Base-by-base conservation (phyloP, 2,888 invertebrate species). In the Erebia epiphron region DNA sequence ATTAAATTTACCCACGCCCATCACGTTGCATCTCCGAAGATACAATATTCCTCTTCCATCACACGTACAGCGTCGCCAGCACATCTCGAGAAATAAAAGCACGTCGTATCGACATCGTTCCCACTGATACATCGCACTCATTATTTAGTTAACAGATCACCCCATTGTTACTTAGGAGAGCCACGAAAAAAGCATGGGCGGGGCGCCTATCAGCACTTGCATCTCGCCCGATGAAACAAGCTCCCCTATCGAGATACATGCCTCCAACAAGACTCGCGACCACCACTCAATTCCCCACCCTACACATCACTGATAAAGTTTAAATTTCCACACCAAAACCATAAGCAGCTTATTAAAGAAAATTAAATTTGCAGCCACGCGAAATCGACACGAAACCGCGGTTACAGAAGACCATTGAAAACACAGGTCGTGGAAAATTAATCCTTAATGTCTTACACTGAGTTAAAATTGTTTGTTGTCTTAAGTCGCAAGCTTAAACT, bases 181-280 rank as follows among this genome's bases (percentile, higher is more conserved):
- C 91, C 91, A 88, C 92, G 91, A 92, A 93, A 93, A 92, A 93
- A 93, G 86, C 89, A 87, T 85, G 92, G 92, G 92, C 92, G 92
- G 89, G 89, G 92, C 86, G 75, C 74, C 73, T 92, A 93, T 93
- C 92, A 81, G 26, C 70, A 71, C 82, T 77, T 82, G 85, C 88
- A 90, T 91, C 92, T 82, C 83, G 79, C 82, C 82, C 90, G 91
- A 92, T 92, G 92, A 88, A 91, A 89, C 91, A 84, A 85, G 86
- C 86, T 84, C 81, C 80, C 78, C 85, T 87, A 90, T 91, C 90
- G 82, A 82, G 90, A 92, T 91, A 91, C 90, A 90, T 89, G 88
- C 89, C 88, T 87, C 85, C 87, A 86, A 89, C 88, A 86, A 89
- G 79, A 82, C 77, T 54, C 43, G 8, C 11, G 8, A 58, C 16